Percentiles rank a stretch among this genome's conserved stretches.
phyloP scores from a whole-genome alignment of 2,113 vertebrate species.

The Rhabdomys dilectus region DNA sequence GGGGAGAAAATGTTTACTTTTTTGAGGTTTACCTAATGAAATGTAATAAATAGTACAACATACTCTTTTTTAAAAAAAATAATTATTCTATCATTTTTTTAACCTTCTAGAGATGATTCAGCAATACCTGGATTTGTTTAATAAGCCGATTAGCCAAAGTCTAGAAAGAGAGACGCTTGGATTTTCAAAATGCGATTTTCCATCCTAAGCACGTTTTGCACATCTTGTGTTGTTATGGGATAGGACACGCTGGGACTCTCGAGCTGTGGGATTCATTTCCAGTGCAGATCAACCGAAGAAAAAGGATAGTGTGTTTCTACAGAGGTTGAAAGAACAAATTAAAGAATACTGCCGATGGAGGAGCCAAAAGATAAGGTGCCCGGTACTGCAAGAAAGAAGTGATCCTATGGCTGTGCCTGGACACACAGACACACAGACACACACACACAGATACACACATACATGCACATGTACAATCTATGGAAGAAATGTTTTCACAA shows the following conservation, averaged over 20 bases:
- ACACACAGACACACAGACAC: neutral
- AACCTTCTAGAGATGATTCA: conserved; percentile 57
- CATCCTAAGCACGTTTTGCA: conserved; percentile 78
- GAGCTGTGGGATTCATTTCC: conserved; percentile 75
- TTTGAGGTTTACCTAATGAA: conserved; percentile 82
- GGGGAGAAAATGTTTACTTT: conserved; percentile 83
- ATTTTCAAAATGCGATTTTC: conserved; percentile 77
- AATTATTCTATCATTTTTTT: neutral
- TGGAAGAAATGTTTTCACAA: conserved; percentile 71
- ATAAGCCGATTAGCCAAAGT: conserved; percentile 59
- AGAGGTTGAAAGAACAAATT: conserved; percentile 66
- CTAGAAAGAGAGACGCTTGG: conserved; percentile 55
- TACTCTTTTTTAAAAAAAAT: neutral
- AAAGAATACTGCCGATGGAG: conserved; percentile 47
- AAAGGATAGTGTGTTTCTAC: conserved; percentile 47
- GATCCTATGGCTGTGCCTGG: neutral
- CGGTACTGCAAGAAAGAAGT: neutral
- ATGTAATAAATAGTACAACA: conserved; percentile 77
- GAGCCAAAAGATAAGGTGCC: conserved; percentile 29
- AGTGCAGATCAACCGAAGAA: conserved; percentile 53
- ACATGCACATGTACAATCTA: neutral
- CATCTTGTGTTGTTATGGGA: conserved; percentile 73
- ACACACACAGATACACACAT: neutral
- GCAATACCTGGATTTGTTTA: conserved; percentile 70
- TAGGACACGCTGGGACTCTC: neutral